phyloP scores from a whole-genome alignment of 2,888 invertebrate species.

The Brachypterus glaber region DNA sequence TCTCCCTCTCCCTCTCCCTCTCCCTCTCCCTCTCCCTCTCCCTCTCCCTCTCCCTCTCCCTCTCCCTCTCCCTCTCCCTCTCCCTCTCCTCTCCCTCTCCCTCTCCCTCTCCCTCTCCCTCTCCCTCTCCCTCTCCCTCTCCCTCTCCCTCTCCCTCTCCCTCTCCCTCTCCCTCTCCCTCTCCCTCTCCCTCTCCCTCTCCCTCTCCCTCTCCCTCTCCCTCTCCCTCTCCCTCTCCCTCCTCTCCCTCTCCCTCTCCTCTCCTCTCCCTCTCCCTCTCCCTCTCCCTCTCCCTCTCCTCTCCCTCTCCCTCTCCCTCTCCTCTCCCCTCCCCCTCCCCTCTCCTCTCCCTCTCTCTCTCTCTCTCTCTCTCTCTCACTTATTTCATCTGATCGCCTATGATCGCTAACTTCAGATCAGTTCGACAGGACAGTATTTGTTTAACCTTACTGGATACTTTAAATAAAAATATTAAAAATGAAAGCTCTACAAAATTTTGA shows the following conservation, averaged over 20 bases:
- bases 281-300: background rate
- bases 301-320: constrained; percentile 2
- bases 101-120: constrained; percentile 1
- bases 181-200: background rate
- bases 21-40: constrained; percentile 1
- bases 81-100: too few species aligned
- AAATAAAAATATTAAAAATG: too few species aligned
- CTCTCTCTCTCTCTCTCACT: constrained; percentile 1
- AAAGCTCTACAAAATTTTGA: too few species aligned
- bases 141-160: constrained; percentile 1
- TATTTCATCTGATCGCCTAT: background rate
- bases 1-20: background rate
- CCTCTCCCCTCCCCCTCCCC: constrained; percentile 2
- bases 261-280: background rate
- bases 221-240: too few species aligned
- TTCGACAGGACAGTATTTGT: too few species aligned
- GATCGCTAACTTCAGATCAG: too few species aligned
- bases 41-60: background rate
- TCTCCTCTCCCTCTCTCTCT: constrained; percentile 2
- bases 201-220: constrained; percentile 1
- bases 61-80: constrained; percentile 1
- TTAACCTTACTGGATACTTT: too few species aligned
- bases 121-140: background rate
- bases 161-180: background rate
- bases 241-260: too few species aligned